Conservation (phyloP, 2,797 vertebrate genomes). For the Mormyrus proboscirostris region DNA sequence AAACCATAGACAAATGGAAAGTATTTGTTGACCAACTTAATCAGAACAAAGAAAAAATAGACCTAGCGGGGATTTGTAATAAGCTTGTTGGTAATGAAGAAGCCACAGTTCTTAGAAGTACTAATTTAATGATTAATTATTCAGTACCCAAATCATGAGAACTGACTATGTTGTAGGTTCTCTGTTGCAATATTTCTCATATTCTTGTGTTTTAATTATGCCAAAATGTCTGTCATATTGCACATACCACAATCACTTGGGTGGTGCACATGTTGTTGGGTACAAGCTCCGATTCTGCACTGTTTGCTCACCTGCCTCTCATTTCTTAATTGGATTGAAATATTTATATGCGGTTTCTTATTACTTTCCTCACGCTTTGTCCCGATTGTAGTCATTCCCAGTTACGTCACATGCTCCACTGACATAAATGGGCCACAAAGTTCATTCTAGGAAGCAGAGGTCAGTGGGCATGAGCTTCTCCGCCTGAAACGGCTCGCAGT, state of each 20-base stretch:
- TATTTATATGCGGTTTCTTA: not conserved
- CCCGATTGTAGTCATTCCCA: not conserved
- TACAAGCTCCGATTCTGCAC: not conserved
- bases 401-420: constrained; percentile 2
- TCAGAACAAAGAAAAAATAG: not conserved
- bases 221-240: not conserved
- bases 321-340: constrained; percentile 9
- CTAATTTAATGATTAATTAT: not conserved
- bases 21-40: not conserved
- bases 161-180: not conserved
- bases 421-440: not conserved
- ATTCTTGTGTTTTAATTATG: not conserved
- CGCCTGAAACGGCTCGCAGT: not conserved
- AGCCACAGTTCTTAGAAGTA: not conserved
- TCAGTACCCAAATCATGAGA: not conserved
- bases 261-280: not conserved
- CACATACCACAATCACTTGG: not conserved
- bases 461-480: not conserved
- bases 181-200: not conserved
- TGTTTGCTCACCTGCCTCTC: not conserved
- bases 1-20: not conserved
- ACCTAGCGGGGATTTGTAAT: not conserved
- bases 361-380: not conserved
- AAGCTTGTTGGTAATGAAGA: not conserved
- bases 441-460: not conserved